phyloP scores from a whole-genome alignment of 2,888 invertebrate species.

The Nemurella pictetii region DNA sequence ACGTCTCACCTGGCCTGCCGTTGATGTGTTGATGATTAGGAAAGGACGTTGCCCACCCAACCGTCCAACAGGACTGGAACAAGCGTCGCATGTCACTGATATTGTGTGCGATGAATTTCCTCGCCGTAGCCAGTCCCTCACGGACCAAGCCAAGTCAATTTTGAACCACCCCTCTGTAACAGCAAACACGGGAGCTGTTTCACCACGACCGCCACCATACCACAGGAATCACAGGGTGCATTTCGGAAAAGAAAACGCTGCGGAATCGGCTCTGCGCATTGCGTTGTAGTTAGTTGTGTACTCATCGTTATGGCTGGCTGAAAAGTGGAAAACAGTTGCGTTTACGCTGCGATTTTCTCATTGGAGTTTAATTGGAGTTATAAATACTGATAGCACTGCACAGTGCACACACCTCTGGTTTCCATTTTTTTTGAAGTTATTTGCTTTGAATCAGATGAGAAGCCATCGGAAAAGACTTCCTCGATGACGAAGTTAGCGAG shows the following conservation, averaged over 20 bases:
- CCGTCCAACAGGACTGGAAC: constrained; percentile 47
- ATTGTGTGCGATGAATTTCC: constrained; percentile 69
- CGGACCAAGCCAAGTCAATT: constrained; percentile 75
- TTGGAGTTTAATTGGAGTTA: constrained; percentile 53
- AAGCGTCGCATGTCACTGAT: constrained; percentile 77
- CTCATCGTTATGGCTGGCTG: too few species aligned
- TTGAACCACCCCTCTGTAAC: constrained; percentile 77
- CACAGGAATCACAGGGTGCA: too few species aligned
- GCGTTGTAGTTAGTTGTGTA: too few species aligned
- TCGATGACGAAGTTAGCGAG: constrained; percentile 78
- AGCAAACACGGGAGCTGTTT: too few species aligned
- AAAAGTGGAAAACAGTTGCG: too few species aligned
- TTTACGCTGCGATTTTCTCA: constrained; percentile 68
- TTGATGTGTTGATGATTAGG: constrained; percentile 76
- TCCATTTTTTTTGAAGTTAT: neutral
- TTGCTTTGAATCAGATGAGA: neutral
- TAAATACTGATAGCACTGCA: neutral
- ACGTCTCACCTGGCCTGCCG: constrained; percentile 60
- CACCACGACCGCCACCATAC: too few species aligned
- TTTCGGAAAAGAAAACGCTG: too few species aligned
- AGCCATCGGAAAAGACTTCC: constrained; percentile 57
- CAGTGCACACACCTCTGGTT: neutral
- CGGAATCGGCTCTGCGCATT: too few species aligned
- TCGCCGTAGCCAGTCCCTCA: constrained; percentile 74
- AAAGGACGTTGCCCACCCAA: constrained; percentile 72